These are phyloP conservation scores for Eumerus sabulonum DNA, from an alignment of 2,888 invertebrate genomes.

Conservation along the genomic window DNA sequence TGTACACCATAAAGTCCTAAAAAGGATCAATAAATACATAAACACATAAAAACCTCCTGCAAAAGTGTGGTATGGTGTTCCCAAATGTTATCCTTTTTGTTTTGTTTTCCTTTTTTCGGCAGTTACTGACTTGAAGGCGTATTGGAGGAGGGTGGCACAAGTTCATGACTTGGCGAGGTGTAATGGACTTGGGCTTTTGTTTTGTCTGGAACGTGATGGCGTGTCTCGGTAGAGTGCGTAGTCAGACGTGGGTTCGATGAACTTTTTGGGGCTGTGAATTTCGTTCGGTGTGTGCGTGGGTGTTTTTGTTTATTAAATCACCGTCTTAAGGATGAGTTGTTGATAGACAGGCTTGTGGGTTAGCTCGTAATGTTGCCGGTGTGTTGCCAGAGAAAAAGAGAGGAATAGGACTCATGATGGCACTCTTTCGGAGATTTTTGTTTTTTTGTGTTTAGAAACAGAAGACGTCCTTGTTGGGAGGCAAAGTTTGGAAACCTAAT, in stretches of 20 bases:
- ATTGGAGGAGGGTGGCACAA: conserved; percentile 6
- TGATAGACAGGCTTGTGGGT: conserved; percentile 35
- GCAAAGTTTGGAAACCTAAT: no score
- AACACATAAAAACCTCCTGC: conserved; percentile 27
- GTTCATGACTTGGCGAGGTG: conserved; percentile 44
- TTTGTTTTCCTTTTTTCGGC: background rate
- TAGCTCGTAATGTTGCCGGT: conserved; percentile 34
- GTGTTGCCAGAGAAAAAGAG: conserved; percentile 32
- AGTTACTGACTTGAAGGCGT: background rate
- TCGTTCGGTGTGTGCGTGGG: background rate
- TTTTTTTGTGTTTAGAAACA: no score
- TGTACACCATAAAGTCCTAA: conserved; percentile 17
- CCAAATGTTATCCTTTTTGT: conserved; percentile 39
- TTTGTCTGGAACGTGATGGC: conserved; percentile 46
- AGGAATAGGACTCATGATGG: no score
- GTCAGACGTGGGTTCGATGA: conserved; percentile 48
- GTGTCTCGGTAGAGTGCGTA: conserved; percentile 47
- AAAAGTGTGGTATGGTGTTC: conserved; percentile 26
- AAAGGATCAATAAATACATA: conserved; percentile 7
- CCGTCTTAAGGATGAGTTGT: conserved; percentile 15
- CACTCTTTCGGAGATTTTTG: no score
- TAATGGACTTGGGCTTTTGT: conserved; percentile 33
- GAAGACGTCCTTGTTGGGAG: no score
- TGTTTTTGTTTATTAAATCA: background rate
- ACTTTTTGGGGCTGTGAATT: conserved; percentile 42